These are phyloP conservation scores for Puntigrus tetrazona DNA, from an alignment of 2,113 vertebrate genomes.

Conservation along the genomic window DNA sequence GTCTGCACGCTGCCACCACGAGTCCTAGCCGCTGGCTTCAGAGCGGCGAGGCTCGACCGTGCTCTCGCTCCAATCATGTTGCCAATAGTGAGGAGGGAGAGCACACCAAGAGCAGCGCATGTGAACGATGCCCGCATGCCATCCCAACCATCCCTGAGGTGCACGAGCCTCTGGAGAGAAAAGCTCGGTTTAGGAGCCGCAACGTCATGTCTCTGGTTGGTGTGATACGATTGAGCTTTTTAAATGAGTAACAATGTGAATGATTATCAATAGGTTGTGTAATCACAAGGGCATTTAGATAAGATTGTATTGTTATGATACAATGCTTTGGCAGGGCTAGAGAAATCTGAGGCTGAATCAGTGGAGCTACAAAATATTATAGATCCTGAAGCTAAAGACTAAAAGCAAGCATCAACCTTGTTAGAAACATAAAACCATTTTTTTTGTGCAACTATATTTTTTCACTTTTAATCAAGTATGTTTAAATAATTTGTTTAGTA, in stretches of 20 bases:
- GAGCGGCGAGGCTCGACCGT: conserved; percentile 58
- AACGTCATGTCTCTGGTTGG: conserved; percentile 83
- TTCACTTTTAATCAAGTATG: background rate
- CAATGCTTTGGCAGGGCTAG: background rate
- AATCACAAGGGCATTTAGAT: background rate
- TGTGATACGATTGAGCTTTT: background rate
- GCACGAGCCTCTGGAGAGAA: conserved; percentile 72
- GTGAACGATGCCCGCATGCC: conserved; percentile 62
- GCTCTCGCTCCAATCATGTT: conserved; percentile 65
- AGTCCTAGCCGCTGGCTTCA: conserved; percentile 72
- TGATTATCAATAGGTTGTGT: background rate
- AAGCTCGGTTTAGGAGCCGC: conserved; percentile 77
- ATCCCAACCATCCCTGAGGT: conserved; percentile 76
- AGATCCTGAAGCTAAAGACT: background rate
- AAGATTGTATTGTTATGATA: background rate
- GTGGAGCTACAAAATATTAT: background rate
- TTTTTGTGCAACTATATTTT: background rate
- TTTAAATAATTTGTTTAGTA: background rate
- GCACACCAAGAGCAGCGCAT: conserved; percentile 47
- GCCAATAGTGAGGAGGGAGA: conserved; percentile 68
- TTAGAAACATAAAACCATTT: background rate
- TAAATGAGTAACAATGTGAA: background rate
- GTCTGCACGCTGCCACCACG: conserved; percentile 68
- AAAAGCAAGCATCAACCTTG: background rate
- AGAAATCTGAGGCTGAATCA: background rate